Percentiles rank a stretch among this genome's conserved stretches.
These are phyloP conservation scores for Lagocephalus sceleratus DNA, from an alignment of 2,797 vertebrate genomes.

Conservation along the genomic window DNA sequence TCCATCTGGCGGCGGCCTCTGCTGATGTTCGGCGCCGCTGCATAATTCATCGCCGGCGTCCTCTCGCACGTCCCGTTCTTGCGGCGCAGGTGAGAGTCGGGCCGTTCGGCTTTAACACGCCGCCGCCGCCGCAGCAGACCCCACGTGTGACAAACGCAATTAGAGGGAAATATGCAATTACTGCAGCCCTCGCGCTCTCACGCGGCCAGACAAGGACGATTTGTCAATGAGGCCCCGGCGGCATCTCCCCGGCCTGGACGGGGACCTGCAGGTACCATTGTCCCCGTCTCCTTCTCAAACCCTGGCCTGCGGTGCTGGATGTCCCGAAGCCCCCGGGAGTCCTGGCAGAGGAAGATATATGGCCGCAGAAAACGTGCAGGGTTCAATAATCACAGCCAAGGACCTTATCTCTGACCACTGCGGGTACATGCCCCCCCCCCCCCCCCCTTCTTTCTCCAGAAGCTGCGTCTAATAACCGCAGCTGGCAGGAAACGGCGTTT, in stretches of 20 bases:
- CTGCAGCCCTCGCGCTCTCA: slow-evolving; percentile 72
- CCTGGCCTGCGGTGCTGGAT: slow-evolving; percentile 53
- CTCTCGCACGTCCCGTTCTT: slow-evolving; percentile 50
- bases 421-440: slow-evolving; percentile 13
- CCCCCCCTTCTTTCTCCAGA: slow-evolving; percentile 11
- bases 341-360: slow-evolving; percentile 65
- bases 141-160: slow-evolving; percentile 79
- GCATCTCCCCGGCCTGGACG: slow-evolving; percentile 68
- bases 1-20: slow-evolving; percentile 52
- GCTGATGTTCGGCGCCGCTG: slow-evolving; percentile 68
- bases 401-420: slow-evolving; percentile 44
- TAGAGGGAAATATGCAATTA: slow-evolving; percentile 82
- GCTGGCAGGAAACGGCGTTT: slow-evolving; percentile 13
- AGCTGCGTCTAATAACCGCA: slow-evolving; percentile 25
- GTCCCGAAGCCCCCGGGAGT: slow-evolving; percentile 51
- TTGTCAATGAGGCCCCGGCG: slow-evolving; percentile 78
- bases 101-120: slow-evolving; percentile 71
- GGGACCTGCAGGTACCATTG: slow-evolving; percentile 67
- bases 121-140: slow-evolving; percentile 51
- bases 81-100: slow-evolving; percentile 72
- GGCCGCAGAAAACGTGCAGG: slow-evolving; percentile 49
- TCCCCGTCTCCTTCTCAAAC: slow-evolving; percentile 53
- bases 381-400: slow-evolving; percentile 65
- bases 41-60: slow-evolving; percentile 71
- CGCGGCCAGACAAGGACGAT: slow-evolving; percentile 77